Base-by-base conservation (phyloP, 2,888 invertebrate species). In the Ochropacha duplaris region DNA sequence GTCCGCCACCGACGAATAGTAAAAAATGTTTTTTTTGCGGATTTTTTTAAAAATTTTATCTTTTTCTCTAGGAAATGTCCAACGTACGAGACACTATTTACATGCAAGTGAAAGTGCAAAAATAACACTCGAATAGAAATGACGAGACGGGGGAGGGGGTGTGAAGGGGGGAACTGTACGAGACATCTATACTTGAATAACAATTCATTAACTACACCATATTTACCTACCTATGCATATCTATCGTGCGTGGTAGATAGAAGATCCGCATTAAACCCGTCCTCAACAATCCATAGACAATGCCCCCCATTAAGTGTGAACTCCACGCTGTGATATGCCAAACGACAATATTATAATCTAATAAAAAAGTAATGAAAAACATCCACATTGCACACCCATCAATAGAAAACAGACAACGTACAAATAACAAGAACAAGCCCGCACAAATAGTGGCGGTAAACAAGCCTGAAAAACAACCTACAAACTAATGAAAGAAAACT, bases 321-420 rank as follows among this genome's bases (percentile, higher is more conserved):
- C 78, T 76, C 78, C 83, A 80, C 81, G 79, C 82, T 78, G 86
- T 88, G 87, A 89, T 88, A 88, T 89, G 89, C 87, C 83, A 83
- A 81, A 84, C 74, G 78, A 79, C 83, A 82, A 87, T 83, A 87
- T 84, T 86, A 86, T 84, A 74, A 79, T 85, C 84, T 84, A 86
- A 85, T 86, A 71, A 72, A 56, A 49, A 49, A 44, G 28, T 19
- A 65, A 64, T 62, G 55, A 66, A 65, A 66, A 60, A 64, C 55
- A 58, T 57, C 66, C 65, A 64, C 65, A 65, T 62, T 60, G 63
- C 63, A 62, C 68, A 66, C 68, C 63, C 63, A 66, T 59, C 62
- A 69, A 61, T 66, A 69, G 57, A 66, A 83, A 85, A 86, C 83
- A 84, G 80, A 81, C 79, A 86, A 85, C 84, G 59, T 78, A 74